phyloP scores from a whole-genome alignment of 2,797 vertebrate species.

The Bradypus variegatus region DNA sequence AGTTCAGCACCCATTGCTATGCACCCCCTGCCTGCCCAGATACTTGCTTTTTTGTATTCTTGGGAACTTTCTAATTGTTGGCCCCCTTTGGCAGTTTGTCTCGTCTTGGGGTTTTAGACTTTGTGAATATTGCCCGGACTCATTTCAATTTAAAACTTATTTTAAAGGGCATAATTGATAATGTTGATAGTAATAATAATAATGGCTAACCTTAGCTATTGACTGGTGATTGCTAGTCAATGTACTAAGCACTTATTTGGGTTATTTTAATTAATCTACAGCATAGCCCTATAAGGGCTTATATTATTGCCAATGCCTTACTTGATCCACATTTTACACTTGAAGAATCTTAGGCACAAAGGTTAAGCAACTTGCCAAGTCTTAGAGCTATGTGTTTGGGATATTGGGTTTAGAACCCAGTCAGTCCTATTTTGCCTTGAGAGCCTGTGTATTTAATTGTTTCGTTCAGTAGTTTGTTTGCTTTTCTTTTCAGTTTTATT shows the following conservation, averaged over 20 bases:
- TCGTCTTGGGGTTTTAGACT: not conserved
- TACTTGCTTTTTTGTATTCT: not conserved
- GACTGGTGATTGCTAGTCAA: not conserved
- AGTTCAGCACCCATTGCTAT: not conserved
- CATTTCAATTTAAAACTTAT: conserved; percentile 13
- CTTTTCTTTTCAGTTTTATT: conserved; percentile 5
- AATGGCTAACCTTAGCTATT: not conserved
- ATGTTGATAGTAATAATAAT: not conserved
- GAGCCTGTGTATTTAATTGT: not conserved
- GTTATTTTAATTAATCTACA: not conserved
- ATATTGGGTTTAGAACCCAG: not conserved
- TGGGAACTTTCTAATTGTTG: not conserved
- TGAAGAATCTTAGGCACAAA: not conserved
- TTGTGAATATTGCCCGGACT: not conserved
- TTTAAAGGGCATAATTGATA: conserved; percentile 28
- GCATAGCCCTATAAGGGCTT: not conserved
- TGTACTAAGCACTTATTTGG: not conserved
- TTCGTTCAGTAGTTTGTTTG: not conserved
- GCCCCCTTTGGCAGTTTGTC: not conserved
- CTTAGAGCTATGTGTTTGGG: not conserved
- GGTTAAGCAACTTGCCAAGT: not conserved
- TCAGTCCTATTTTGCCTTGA: not conserved
- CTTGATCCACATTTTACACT: not conserved
- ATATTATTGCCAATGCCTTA: not conserved
- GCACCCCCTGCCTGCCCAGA: not conserved